phyloP scores from a whole-genome alignment of 2,797 vertebrate species.

The Xenopus petersii region DNA sequence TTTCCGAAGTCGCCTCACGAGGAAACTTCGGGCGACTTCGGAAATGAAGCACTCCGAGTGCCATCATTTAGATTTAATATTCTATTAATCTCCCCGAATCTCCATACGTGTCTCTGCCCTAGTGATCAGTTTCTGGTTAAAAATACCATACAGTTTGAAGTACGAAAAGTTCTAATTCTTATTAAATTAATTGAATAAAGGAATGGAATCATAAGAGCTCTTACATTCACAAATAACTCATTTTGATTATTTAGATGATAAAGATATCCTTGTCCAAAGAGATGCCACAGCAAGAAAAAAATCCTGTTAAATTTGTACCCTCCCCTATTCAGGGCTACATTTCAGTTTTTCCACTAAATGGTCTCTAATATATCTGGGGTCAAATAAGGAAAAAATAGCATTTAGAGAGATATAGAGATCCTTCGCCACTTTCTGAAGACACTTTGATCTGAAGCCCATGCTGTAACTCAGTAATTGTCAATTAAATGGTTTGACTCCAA shows the following conservation, averaged over 20 bases:
- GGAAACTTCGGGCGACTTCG: too few relatives aligned
- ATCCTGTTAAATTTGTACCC: not conserved
- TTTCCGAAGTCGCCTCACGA: too few relatives aligned
- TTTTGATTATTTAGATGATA: not conserved
- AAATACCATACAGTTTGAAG: too few relatives aligned
- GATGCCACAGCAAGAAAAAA: not conserved
- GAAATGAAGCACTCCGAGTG: too few relatives aligned
- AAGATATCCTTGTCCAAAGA: not conserved
- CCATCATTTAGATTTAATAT: too few relatives aligned
- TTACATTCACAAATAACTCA: not conserved
- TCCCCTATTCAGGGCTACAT: not conserved
- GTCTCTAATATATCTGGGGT: slow-evolving; percentile 8
- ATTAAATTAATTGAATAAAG: not conserved
- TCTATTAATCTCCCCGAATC: too few relatives aligned
- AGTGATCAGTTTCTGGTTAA: too few relatives aligned
- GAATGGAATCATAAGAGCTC: not conserved
- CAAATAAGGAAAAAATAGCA: slow-evolving; percentile 24
- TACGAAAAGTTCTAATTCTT: not conserved
- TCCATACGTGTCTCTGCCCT: too few relatives aligned
- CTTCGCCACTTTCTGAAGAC: slow-evolving; percentile 11
- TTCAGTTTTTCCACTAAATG: not conserved
- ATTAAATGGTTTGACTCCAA: slow-evolving; percentile 22
- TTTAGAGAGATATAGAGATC: slow-evolving; percentile 16
- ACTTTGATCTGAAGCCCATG: slow-evolving; percentile 33
- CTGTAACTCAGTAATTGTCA: slow-evolving; percentile 17